These are phyloP conservation scores for Staurois parvus DNA, from an alignment of 2,797 vertebrate genomes.

Conservation along the genomic window DNA sequence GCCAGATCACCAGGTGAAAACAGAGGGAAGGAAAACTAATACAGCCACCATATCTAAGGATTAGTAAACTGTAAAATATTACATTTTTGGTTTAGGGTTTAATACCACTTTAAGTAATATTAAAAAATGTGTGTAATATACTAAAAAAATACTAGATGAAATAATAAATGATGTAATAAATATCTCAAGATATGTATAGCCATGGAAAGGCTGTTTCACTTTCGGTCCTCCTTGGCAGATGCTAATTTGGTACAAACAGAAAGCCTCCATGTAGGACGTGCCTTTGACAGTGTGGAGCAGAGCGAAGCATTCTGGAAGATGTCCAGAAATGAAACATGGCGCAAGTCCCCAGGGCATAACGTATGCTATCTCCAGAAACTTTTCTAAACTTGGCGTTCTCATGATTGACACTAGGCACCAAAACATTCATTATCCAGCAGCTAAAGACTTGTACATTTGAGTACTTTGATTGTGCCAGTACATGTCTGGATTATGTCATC, in stretches of 20 bases:
- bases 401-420: constrained; percentile 42
- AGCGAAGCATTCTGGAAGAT: constrained; percentile 10
- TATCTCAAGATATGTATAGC: not conserved
- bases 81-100: no score
- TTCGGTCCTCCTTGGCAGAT: constrained; percentile 18
- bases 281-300: constrained; percentile 37
- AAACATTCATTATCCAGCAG: constrained; percentile 44
- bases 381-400: constrained; percentile 46
- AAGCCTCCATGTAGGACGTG: constrained; percentile 7
- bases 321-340: constrained; percentile 44
- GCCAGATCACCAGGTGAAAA: no score
- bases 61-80: no score
- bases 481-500: constrained; percentile 48
- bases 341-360: constrained; percentile 31
- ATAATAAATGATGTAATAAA: not conserved
- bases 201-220: constrained; percentile 18
- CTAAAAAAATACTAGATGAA: not conserved
- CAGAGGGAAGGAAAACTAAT: no score
- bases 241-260: constrained; percentile 32
- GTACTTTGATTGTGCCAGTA: constrained; percentile 36
- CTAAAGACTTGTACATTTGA: constrained; percentile 47
- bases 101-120: no score
- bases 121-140: no score
- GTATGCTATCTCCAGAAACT: constrained; percentile 44
- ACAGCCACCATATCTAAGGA: no score